Base-by-base conservation (phyloP, 1,140 invertebrate genomes). In the Magallana angulata region DNA sequence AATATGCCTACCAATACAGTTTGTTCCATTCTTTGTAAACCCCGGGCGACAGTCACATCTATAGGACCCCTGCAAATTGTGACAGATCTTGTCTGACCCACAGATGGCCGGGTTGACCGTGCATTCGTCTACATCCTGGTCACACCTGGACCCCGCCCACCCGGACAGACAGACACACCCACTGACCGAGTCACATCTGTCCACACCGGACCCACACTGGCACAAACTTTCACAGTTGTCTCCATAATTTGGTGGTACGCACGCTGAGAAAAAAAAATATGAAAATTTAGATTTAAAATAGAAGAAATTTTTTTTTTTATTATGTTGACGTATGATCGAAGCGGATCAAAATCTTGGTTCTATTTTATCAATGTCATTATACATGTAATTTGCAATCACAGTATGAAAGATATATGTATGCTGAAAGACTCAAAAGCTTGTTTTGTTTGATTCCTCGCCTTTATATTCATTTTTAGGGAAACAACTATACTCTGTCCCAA, bases 141-240 rank as follows among this genome's bases (percentile, higher is more conserved):
- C 87, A 90, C 92, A 93, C n/a, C 86, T 87, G 0, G 56, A 14
- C 6, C 91, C 92, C 1, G 88, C 88, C 91, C 91, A 92, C 6
- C 92, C 92, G 12, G 84, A 57, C 36, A 85, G 86, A 89, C 92
- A 92, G 9, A 91, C 88, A 89, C 92, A 92, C 1, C 92, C 92
- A 7, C 12, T 80, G 8, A 89, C 57, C 8, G 85, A n/a, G 76
- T 91, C 84, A 88, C 92, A 92, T 0, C 81, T 36, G 8, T 71
- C 57, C 14, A 88, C 87, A 18, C 89, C 88, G 7, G 24, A 57
- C 0, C 89, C 88, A 87, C 92, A 92, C 57, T 88, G 24, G 85
- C 92, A 92, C 0, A 56, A 18, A 14, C 88, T 88, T 1, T 57
- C 80, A 89, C 92, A 92, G 82, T 89, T 89, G 16, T 56, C 48